Conservation (phyloP, 2,888 invertebrate genomes). For the Eristalis tenax region DNA sequence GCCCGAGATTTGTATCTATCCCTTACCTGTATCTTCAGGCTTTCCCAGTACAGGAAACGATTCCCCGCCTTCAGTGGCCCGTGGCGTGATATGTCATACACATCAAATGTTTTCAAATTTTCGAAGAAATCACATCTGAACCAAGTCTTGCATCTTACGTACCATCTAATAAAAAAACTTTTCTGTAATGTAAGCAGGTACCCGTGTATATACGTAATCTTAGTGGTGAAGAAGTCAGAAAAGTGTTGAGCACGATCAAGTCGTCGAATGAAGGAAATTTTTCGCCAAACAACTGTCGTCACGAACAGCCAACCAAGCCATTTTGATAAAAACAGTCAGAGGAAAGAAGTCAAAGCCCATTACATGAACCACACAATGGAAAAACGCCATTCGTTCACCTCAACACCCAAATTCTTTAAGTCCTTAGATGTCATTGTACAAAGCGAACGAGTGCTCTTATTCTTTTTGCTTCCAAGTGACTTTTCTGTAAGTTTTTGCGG, state of each 20-base stretch:
- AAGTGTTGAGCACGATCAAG: neutral
- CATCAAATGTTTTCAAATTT: no score
- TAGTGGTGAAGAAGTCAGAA: neutral
- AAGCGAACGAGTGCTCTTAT: neutral
- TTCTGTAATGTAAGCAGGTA: no score
- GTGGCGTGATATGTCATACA: no score
- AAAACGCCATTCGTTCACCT: neutral
- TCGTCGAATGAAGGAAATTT: neutral
- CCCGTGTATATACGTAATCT: no score
- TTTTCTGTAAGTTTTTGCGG: conserved; percentile 16
- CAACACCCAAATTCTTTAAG: neutral
- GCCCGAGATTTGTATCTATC: no score
- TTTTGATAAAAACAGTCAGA: neutral
- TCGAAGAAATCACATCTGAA: no score
- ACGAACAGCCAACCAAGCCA: neutral
- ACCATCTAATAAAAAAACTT: no score
- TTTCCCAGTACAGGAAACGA: no score
- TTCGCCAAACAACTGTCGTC: neutral
- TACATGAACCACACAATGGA: neutral
- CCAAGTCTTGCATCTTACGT: no score
- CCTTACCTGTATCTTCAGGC: no score
- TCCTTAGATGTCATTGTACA: neutral
- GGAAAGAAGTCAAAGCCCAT: neutral
- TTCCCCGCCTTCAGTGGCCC: no score
- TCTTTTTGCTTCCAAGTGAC: neutral